These are phyloP conservation scores for Volucella zonaria DNA, from an alignment of 2,888 invertebrate species.

Conservation along the genomic window DNA sequence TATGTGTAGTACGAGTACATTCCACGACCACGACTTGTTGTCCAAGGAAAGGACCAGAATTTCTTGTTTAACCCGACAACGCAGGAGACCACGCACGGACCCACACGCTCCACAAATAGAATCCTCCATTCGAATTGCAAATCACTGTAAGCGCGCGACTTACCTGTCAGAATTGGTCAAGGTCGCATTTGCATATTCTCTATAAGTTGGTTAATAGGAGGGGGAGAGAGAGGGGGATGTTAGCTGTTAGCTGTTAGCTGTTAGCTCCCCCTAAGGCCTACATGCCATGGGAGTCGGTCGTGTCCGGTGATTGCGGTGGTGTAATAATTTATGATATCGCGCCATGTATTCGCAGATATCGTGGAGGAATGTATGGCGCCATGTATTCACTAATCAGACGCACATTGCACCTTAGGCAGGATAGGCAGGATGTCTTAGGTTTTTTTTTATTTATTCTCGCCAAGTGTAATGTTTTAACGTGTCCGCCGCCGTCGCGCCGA, in stretches of 20 bases:
- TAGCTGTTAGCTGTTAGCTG: background rate
- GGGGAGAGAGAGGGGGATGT: background rate
- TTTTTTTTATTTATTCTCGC: background rate
- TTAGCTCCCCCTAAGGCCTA: background rate
- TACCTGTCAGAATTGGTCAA: conserved; percentile 69
- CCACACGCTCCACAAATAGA: conserved; percentile 57
- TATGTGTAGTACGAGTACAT: conserved; percentile 41
- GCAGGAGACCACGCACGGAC: conserved; percentile 29
- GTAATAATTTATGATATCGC: conserved; percentile 55
- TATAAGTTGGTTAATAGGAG: background rate
- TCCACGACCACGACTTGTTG: conserved; percentile 25
- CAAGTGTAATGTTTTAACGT: conserved; percentile 32
- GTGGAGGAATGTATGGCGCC: conserved; percentile 47
- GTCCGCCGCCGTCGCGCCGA: background rate
- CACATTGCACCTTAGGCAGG: conserved; percentile 46
- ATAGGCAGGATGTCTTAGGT: background rate
- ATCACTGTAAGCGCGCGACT: conserved; percentile 47
- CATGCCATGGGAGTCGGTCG: background rate
- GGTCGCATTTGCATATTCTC: conserved; percentile 69
- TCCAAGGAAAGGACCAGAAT: conserved; percentile 40
- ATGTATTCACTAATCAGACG: conserved; percentile 52
- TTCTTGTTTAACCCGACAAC: conserved; percentile 52
- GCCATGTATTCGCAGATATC: conserved; percentile 9
- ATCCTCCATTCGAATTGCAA: conserved; percentile 60
- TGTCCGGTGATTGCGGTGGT: conserved; percentile 10